Evolutionary conservation across 2,888 invertebrate species (phyloP), one percentile per base, ranked within the genome.

Genomic region (Graphium colonna): DNA sequence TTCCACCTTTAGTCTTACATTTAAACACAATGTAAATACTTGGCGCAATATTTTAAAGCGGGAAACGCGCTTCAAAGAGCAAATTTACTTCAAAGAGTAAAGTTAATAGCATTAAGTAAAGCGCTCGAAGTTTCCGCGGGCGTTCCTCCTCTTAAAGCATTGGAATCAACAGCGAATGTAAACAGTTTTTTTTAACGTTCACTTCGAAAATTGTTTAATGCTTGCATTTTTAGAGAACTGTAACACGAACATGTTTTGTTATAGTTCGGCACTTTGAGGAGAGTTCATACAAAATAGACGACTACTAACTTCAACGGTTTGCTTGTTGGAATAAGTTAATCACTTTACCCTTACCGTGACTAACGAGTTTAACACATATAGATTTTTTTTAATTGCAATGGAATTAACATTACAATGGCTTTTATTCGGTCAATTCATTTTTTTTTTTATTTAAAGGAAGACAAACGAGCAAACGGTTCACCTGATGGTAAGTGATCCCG

Each of bases 1-100:
- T 21, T 21, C 21, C 21, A 21, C 21, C 21, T 43, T 16, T 2
- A 36, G 36, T 15, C 49, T 51, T 44, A 39, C 13, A 50, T 36
- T 51, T 16, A 26, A 52, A 46, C 15, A 46, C 33, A 52, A 33
- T 41, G 41, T 52, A 46, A 46, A 52, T 36, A 51, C 8, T 39
- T 13, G 42, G 38, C 15, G 16, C 5, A 40, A 44, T 12, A 51
- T 36, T 43, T 52, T 13, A 16, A 36, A 52, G 31, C 41, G 41
- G 13, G 33, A 46, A 40, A 41, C 10, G 40, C 18, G 28, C 13
- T 52, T 46, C 52, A 52, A 52, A 52, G 47, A 42, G 42, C 36
- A 42, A 52, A 18, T 42, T 51, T 31, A 47, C 52, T 42, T 52
- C 40, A 52, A 52, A 52, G 52, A 46, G 46, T 10, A 40, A 47